A percentile compares a stretch with the other conserved stretches of the same genome.
Conservation (phyloP, 2,888 invertebrate genomes). For the Crioceris asparagi region DNA sequence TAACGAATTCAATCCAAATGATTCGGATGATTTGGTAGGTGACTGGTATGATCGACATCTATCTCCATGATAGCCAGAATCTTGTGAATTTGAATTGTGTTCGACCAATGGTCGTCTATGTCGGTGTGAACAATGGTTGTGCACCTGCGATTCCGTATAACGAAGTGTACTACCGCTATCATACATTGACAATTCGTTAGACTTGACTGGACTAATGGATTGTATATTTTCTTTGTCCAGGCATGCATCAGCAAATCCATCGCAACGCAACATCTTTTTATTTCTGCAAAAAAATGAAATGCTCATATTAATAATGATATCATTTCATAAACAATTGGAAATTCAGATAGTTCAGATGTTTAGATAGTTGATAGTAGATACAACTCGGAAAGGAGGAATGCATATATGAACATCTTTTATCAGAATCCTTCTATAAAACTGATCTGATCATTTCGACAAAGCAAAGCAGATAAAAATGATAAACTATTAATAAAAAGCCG, state of each 20-base stretch:
- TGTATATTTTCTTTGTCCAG: slow-evolving; percentile 31
- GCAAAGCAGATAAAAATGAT: too few relatives aligned
- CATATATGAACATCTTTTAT: too few relatives aligned
- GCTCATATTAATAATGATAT: too few relatives aligned
- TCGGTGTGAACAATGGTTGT: slow-evolving; percentile 23
- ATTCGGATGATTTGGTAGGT: slow-evolving; percentile 28
- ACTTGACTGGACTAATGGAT: slow-evolving; percentile 27
- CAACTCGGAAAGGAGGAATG: too few relatives aligned
- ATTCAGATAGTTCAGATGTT: too few relatives aligned
- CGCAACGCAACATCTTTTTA: slow-evolving; percentile 9
- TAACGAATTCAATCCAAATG: slow-evolving; percentile 43
- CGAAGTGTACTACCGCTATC: slow-evolving; percentile 26
- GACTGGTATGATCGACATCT: slow-evolving; percentile 27
- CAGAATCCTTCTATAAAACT: too few relatives aligned
- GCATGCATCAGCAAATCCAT: slow-evolving; percentile 16
- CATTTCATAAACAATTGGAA: too few relatives aligned
- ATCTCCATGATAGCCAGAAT: slow-evolving; percentile 44
- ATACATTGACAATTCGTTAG: slow-evolving; percentile 33
- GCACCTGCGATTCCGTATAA: slow-evolving; percentile 19
- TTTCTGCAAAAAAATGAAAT: slow-evolving; percentile 10
- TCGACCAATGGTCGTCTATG: slow-evolving; percentile 41
- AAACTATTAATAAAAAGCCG: too few relatives aligned
- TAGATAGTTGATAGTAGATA: too few relatives aligned
- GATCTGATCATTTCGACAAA: too few relatives aligned
- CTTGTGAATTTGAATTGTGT: slow-evolving; percentile 46